These are phyloP conservation scores for Teleiodes luculella DNA, from an alignment of 2,888 invertebrate species.

Conservation along the genomic window DNA sequence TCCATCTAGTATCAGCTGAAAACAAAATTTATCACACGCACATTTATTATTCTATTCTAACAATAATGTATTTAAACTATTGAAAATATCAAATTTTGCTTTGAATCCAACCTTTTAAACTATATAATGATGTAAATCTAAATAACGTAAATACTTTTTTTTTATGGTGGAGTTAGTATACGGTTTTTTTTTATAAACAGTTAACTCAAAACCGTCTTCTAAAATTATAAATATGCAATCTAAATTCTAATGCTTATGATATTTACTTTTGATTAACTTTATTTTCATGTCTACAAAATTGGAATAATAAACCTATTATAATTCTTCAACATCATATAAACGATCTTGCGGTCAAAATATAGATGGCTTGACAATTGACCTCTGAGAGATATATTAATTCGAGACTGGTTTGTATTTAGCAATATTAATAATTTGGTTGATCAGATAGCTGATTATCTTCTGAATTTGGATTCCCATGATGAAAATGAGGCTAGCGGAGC, in stretches of 20 bases:
- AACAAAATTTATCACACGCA: no score
- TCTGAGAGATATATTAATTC: constrained; percentile 11
- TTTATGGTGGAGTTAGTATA: no score
- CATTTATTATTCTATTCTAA: no score
- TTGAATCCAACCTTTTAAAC: no score
- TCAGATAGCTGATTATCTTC: constrained; percentile 28
- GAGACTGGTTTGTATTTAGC: constrained; percentile 29
- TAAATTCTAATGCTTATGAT: constrained; percentile 5
- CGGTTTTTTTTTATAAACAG: neutral
- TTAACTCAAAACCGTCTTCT: neutral
- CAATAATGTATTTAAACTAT: no score
- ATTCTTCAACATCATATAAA: neutral
- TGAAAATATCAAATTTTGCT: no score
- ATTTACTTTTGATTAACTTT: constrained; percentile 11
- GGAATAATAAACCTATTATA: constrained; percentile 4
- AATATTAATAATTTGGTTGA: constrained; percentile 29
- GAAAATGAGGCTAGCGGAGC: neutral
- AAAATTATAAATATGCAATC: constrained; percentile 8
- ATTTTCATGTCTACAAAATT: neutral
- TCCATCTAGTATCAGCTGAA: no score
- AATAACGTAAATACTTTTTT: no score
- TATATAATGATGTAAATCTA: no score
- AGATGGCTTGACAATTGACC: constrained; percentile 18
- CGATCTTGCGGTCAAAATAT: constrained; percentile 3
- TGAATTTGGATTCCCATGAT: neutral